These are phyloP conservation scores for Sorex maritimensis DNA, from an alignment of 2,797 vertebrate species.

Conservation along the genomic window DNA sequence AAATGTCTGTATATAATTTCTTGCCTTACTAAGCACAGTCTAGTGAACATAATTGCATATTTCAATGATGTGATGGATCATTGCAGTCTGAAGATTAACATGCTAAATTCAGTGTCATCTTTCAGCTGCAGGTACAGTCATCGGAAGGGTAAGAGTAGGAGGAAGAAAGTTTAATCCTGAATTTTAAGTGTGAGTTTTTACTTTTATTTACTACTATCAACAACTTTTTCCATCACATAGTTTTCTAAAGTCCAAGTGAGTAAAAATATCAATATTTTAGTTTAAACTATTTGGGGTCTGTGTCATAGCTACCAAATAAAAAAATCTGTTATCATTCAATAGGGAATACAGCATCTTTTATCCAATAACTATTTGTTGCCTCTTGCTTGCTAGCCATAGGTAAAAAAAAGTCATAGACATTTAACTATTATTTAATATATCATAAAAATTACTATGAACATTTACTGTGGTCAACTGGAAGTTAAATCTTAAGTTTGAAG, in stretches of 20 bases:
- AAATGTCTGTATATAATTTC: constrained; percentile 57
- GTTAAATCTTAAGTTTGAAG: background rate
- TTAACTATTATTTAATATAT: background rate
- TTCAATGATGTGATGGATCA: constrained; percentile 58
- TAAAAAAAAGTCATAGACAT: background rate
- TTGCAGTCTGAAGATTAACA: constrained; percentile 33
- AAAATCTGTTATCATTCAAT: constrained; percentile 16
- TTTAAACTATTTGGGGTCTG: background rate
- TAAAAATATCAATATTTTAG: constrained; percentile 49
- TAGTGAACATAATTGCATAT: constrained; percentile 55
- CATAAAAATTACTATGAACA: constrained; percentile 23
- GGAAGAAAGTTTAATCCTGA: constrained; percentile 18
- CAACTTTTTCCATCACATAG: constrained; percentile 1
- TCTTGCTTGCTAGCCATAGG: background rate
- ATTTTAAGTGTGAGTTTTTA: constrained; percentile 49
- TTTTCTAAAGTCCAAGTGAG: background rate
- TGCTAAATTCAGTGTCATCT: constrained; percentile 35
- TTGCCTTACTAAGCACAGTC: constrained; percentile 48
- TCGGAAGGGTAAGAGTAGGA: background rate
- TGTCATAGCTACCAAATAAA: constrained; percentile 45
- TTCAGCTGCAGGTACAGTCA: constrained; percentile 44
- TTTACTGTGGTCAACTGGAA: background rate
- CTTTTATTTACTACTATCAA: background rate
- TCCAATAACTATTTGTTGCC: constrained; percentile 6
- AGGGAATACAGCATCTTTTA: constrained; percentile 42